Conservation (phyloP, 2,797 vertebrate genomes). For the Onychomys leucogaster region DNA sequence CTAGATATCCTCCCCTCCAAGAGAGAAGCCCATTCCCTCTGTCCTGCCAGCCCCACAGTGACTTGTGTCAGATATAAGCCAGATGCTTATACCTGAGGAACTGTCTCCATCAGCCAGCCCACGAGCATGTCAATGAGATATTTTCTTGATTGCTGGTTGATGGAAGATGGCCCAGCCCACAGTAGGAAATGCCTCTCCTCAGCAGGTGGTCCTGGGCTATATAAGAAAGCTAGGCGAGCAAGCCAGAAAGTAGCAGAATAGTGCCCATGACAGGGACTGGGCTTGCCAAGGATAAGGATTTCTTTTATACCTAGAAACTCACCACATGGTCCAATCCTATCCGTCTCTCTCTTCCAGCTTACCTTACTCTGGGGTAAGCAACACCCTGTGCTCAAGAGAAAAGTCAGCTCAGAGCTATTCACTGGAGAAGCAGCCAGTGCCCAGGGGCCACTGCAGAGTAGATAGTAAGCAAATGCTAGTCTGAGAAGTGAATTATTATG, state of each 20-base stretch:
- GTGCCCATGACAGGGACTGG: background rate
- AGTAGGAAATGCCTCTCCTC: background rate
- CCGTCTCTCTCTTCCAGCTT: too few species aligned
- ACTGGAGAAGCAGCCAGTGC: background rate
- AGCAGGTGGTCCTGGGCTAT: background rate
- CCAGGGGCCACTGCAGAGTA: background rate
- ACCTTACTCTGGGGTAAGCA: accelerated
- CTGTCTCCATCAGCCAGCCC: background rate
- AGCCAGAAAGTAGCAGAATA: background rate
- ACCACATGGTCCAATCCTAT: too few species aligned
- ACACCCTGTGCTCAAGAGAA: background rate
- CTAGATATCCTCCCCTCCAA: background rate
- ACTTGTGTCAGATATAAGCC: background rate
- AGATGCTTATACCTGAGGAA: background rate
- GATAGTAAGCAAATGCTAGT: background rate
- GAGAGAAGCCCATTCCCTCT: background rate
- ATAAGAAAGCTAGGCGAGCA: background rate
- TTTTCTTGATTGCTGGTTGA: background rate
- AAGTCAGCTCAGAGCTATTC: background rate
- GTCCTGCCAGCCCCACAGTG: background rate
- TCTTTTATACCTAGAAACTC: background rate
- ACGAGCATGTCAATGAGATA: background rate
- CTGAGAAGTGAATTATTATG: background rate
- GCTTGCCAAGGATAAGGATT: background rate
- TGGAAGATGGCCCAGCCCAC: background rate